Conservation (phyloP, 2,797 vertebrate genomes). For the Myotis pilosus region DNA sequence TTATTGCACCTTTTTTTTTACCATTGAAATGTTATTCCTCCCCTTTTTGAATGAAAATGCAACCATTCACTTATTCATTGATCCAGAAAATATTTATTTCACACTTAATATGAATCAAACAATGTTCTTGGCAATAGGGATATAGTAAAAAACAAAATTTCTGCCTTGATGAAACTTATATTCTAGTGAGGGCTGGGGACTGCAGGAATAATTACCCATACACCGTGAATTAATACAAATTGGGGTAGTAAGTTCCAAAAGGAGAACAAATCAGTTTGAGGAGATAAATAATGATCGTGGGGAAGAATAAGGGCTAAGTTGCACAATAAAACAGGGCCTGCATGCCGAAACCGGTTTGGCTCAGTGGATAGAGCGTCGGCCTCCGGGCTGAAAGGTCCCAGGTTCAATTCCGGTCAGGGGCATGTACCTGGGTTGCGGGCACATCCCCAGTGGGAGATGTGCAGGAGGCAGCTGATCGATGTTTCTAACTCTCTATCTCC, state of each 20-base stretch:
- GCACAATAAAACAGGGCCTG: not conserved
- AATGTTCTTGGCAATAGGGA: not conserved
- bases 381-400: too few species aligned
- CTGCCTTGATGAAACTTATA: not conserved
- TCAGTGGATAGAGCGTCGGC: too few species aligned
- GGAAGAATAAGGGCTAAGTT: not conserved
- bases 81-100: constrained; percentile 19
- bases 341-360: too few species aligned
- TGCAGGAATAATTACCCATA: not conserved
- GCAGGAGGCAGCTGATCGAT: too few species aligned
- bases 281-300: not conserved
- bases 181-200: not conserved
- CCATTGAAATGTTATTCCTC: not conserved
- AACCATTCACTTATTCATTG: not conserved
- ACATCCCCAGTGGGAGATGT: too few species aligned
- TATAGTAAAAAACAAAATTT: not conserved
- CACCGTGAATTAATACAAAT: not conserved
- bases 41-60: constrained; percentile 36
- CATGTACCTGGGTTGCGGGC: too few species aligned
- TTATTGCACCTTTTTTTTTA: not conserved
- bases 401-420: too few species aligned
- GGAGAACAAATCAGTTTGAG: constrained; percentile 22
- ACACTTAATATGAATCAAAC: not conserved
- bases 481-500: too few species aligned
- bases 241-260: not conserved